Evolutionary conservation across 2,113 vertebrate species (phyloP), one percentile per base, ranked within the genome.

Genomic region (Pavo muticus): DNA sequence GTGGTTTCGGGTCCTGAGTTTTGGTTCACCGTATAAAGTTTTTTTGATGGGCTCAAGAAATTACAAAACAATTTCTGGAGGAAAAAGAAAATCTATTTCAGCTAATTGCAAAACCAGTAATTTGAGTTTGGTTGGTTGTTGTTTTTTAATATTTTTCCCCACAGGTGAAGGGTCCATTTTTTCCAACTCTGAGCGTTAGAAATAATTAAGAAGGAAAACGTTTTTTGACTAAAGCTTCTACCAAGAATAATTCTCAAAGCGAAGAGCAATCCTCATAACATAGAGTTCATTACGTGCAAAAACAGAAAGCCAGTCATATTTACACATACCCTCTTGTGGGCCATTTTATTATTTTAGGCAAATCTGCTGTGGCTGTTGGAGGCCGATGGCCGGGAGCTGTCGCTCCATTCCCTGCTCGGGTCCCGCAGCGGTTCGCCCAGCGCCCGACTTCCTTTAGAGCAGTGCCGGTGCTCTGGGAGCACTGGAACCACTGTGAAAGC

Each of bases 201-300:
- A 91, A 69, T 84, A 81, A 93, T 94, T 91, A n/a, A 52, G 79
- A 44, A 93, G 44, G 79, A 81, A 93, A 91, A 45, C 6, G 6
- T 19, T 35, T 1, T 90, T 88, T 84, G 79, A 67, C 42, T 74
- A 52, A 84, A 68, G 57, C 52, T 75, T 72, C n/a, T 64, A 4
- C 65, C 35, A 60, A 81, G 84, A 80, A 77, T 71, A 24, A 67
- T 76, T 50, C 84, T 94, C 80, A 44, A 78, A 65, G 37, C 37
- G 40, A 80, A 91, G 16, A 85, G 39, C 1, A 0, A 44, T 69
- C 63, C 27, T 80, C 65, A 92, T 64, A 73, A 14, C 63, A 21
- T 32, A 60, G 83, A 90, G 64, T 50, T 87, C 92, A 91, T 82
- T 65, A 42, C 1, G 18, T 68, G 78, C 71, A 15, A 18, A 84